Percentiles rank a stretch among this genome's conserved stretches.
phyloP scores from a whole-genome alignment of 2,113 vertebrate species.

The Siniperca knerii region DNA sequence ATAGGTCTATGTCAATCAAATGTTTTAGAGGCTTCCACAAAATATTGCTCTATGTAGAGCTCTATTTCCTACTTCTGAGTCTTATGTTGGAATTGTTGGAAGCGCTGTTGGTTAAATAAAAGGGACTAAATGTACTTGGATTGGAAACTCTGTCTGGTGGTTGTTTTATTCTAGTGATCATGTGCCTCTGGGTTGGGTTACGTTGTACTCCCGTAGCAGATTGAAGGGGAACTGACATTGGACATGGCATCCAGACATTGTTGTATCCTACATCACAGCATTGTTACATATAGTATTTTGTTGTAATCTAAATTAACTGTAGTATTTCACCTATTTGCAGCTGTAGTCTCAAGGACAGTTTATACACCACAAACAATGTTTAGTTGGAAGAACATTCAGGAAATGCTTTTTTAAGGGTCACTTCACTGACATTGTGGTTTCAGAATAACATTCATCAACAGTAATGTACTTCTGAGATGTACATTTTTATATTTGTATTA shows the following conservation, averaged over 20 bases:
- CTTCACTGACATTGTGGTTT: background rate
- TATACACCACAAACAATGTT: background rate
- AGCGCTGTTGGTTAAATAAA: background rate
- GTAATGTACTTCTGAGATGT: background rate
- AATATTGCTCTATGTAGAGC: background rate
- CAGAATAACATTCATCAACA: background rate
- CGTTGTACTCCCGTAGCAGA: background rate
- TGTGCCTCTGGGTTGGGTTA: background rate
- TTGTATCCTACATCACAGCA: background rate
- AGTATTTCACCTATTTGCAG: background rate
- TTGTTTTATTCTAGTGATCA: background rate
- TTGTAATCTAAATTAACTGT: background rate
- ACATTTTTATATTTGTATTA: background rate
- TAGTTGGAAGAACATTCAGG: background rate
- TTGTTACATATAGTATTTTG: background rate
- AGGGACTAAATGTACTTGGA: background rate
- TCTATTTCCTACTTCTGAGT: accelerated
- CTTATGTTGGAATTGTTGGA: background rate
- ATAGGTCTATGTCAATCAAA: background rate
- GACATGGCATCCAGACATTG: background rate
- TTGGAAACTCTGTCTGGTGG: background rate
- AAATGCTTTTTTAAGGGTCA: background rate
- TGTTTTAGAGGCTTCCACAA: too few relatives aligned
- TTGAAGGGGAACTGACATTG: background rate
- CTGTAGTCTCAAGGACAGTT: background rate